These are phyloP conservation scores for Rhipidura dahli DNA, from an alignment of 2,113 vertebrate genomes.

Conservation along the genomic window DNA sequence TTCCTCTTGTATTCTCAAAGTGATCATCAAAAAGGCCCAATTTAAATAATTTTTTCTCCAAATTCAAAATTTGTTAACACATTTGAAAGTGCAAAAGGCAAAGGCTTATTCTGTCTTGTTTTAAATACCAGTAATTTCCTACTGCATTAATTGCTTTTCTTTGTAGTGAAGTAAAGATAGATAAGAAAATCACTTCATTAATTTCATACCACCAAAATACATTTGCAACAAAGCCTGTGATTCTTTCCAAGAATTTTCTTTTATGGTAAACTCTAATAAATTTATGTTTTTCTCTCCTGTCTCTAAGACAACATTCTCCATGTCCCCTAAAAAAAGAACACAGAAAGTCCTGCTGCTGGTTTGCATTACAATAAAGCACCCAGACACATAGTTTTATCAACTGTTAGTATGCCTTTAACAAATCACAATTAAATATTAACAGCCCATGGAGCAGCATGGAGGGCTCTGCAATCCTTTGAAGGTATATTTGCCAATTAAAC, in stretches of 20 bases:
- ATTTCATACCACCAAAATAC: neutral
- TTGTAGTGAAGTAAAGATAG: neutral
- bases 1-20: neutral
- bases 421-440: conserved; percentile 82
- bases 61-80: neutral
- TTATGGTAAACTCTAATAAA: neutral
- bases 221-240: neutral
- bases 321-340: neutral
- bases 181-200: neutral
- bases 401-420: conserved; percentile 74
- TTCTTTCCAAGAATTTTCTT: neutral
- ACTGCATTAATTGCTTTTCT: neutral
- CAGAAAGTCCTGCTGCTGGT: conserved; percentile 43
- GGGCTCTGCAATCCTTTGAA: conserved; percentile 75
- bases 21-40: neutral
- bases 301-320: neutral
- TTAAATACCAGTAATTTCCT: neutral
- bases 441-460: conserved; percentile 65
- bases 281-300: neutral
- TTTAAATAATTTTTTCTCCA: neutral
- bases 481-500: conserved; percentile 83
- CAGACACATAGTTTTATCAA: conserved; percentile 68
- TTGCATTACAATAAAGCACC: conserved; percentile 69
- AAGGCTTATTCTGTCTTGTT: neutral
- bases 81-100: neutral